Evolutionary conservation across 2,888 invertebrate genomes (phyloP), one percentile per base, ranked within the genome.

Genomic region (Drosophila buzzatii): DNA sequence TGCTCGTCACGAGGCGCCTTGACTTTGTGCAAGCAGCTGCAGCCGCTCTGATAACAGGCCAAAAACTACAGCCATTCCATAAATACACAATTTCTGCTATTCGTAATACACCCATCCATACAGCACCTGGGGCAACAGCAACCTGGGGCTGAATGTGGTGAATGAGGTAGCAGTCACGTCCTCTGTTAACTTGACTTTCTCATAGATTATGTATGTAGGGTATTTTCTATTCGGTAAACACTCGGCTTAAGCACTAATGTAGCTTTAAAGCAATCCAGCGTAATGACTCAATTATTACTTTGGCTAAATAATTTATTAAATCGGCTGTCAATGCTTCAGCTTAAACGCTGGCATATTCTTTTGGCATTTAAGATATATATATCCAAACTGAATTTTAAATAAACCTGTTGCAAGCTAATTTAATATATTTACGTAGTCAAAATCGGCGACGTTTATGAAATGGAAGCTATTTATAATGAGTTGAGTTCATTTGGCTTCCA

Each of bases 1-100:
- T 35, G 27, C 35, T 39, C 44, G 18, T 14, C n/a, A 3, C 39
- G 6, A 47, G 27, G 16, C 39, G 31, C 44, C 41, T 70, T 33
- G 16, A 37, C 31, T 44, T 20, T 37, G 42, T 57, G 55, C 53
- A 60, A 41, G 42, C 70, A 63, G 52, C 78, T 81, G 81, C 81
- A 81, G 31, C 37, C 59, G 20, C 60, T 39, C 69, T 70, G 81
- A 81, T 79, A 79, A 73, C 57, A 51, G 27, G 59, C 52, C 56
- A 3, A 57, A 56, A 67, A 67, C 52, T 51, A 7, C 62, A 66
- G 55, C 8, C 20, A 27, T 8, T 33, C 9, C 57, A 58, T 55
- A 74, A 73, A 73, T 58, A 60, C 33, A 14, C 60, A 20, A 7
- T 18, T 12, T 20, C 27, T 16, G 42, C 56, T 6, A 23, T 23